These are phyloP conservation scores for Drosophila pseudotakahashii DNA, from an alignment of 2,888 invertebrate species.

Conservation along the genomic window DNA sequence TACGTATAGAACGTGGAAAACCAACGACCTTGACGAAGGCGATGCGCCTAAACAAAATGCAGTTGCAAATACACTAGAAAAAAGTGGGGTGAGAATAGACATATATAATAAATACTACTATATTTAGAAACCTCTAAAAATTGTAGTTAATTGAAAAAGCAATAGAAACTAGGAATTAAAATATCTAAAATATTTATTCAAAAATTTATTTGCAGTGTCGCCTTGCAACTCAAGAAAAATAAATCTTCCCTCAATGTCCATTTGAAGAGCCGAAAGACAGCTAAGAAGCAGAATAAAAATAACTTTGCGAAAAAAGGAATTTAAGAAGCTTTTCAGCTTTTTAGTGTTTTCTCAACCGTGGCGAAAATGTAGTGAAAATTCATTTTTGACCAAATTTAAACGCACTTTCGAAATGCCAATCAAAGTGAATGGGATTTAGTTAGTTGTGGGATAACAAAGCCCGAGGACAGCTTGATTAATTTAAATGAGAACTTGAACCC, in stretches of 20 bases:
- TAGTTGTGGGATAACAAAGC: conserved; percentile 1
- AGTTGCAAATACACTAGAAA: conserved; percentile 28
- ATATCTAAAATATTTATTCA: no score
- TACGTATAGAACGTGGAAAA: conserved; percentile 9
- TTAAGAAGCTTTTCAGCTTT: not conserved
- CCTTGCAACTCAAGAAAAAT: not conserved
- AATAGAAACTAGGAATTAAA: no score
- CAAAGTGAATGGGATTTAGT: conserved; percentile 19
- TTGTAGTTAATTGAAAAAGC: no score
- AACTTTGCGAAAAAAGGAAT: not conserved
- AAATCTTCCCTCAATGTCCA: not conserved
- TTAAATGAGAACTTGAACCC: conserved; percentile 13
- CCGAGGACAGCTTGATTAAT: conserved; percentile 15
- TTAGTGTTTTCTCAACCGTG: not conserved
- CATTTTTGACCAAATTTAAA: not conserved
- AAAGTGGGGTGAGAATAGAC: not conserved
- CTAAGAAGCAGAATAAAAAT: not conserved
- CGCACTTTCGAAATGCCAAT: conserved; percentile 4
- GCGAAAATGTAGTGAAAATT: not conserved
- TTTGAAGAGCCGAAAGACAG: not conserved
- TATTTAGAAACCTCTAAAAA: no score
- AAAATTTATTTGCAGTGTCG: not conserved
- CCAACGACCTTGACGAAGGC: conserved; percentile 53
- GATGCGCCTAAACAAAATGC: conserved; percentile 56
- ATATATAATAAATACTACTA: no score